Percentiles rank a stretch among this genome's conserved stretches.
Evolutionary conservation across 1,140 invertebrate species (phyloP).

Genomic region (Anadara kagoshimensis): DNA sequence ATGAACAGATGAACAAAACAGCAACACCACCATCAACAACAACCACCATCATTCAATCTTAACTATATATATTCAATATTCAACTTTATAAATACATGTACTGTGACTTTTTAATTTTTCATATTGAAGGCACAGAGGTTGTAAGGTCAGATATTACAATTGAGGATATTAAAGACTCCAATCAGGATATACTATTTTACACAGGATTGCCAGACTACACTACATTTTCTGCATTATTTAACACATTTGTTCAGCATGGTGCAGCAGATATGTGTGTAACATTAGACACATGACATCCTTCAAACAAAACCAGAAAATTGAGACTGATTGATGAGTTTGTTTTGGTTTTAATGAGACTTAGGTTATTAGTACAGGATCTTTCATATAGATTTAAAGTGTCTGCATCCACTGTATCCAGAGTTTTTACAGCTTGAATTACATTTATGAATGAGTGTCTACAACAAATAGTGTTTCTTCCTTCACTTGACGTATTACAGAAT

Average conservation of each 20-base stretch:
- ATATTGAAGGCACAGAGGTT: not conserved
- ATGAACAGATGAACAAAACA: too few species aligned
- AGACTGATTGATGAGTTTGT: constrained; percentile 29
- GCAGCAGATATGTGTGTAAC: not conserved
- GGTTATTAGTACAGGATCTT: constrained; percentile 30
- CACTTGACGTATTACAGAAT: not conserved
- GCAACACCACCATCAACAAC: too few species aligned
- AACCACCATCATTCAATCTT: too few species aligned
- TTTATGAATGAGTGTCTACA: constrained; percentile 15
- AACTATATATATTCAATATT: too few species aligned
- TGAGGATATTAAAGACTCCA: constrained; percentile 5
- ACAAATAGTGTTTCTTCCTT: constrained; percentile 6
- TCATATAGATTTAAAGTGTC: constrained; percentile 36
- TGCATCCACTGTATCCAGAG: constrained; percentile 13
- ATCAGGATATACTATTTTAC: constrained; percentile 5
- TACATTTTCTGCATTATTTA: constrained; percentile 10
- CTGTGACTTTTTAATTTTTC: too few species aligned
- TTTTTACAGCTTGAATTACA: constrained; percentile 30
- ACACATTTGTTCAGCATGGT: not conserved
- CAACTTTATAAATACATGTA: too few species aligned
- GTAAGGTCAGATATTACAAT: constrained; percentile 2
- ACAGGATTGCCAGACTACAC: constrained; percentile 3
- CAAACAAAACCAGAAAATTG: constrained; percentile 4
- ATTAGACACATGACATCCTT: not conserved
- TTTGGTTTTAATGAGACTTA: constrained; percentile 34